phyloP scores from a whole-genome alignment of 2,888 invertebrate species.

The Aleiodes alternator region DNA sequence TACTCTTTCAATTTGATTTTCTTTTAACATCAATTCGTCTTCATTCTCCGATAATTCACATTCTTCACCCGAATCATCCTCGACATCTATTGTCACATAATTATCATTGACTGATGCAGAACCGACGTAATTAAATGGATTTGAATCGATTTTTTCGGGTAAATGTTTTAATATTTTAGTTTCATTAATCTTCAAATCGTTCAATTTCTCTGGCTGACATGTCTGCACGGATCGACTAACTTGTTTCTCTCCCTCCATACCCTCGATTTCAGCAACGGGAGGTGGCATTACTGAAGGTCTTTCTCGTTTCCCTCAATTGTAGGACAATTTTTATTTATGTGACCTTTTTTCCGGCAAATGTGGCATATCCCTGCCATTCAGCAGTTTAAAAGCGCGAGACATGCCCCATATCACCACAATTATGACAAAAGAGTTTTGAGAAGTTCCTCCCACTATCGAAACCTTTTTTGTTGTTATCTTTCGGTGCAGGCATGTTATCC shows the following conservation, averaged over 20 bases:
- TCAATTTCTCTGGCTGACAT: background rate
- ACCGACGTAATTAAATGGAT: no score
- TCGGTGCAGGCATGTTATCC: background rate
- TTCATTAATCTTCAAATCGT: no score
- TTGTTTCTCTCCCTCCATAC: background rate
- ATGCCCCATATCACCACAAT: background rate
- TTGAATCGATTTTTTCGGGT: no score
- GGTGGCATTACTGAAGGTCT: background rate
- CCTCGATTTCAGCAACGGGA: background rate
- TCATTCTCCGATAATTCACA: no score
- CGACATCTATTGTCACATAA: no score
- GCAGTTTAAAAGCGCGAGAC: slow-evolving; percentile 10
- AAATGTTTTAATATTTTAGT: no score
- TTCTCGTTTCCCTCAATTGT: background rate
- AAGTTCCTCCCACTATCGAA: background rate
- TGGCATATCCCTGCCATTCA: slow-evolving; percentile 8
- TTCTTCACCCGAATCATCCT: no score
- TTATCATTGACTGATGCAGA: no score
- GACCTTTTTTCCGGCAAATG: background rate
- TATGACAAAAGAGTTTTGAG: background rate
- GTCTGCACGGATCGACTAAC: background rate
- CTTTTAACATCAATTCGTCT: no score
- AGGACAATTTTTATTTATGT: background rate
- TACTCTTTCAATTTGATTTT: no score
- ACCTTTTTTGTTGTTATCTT: background rate